Conservation (phyloP, 1,140 invertebrate genomes). For the Holotrichia oblita region DNA sequence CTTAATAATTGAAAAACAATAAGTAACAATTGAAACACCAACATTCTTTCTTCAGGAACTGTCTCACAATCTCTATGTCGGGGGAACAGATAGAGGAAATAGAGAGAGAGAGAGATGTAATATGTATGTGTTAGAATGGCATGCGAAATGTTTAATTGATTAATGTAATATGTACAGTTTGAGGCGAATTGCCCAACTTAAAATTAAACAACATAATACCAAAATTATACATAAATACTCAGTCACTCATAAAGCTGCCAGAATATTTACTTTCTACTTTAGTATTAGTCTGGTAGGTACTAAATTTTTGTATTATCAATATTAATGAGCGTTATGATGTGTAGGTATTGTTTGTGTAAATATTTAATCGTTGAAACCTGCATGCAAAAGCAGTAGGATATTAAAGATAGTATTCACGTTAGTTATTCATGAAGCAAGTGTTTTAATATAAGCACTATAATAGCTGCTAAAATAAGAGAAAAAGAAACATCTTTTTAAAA, state of each 20-base stretch:
- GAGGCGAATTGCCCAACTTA: not conserved
- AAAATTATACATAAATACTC: conserved; percentile 10
- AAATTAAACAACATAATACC: not conserved
- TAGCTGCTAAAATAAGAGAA: not conserved
- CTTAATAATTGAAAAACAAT: conserved; percentile 52
- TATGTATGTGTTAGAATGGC: conserved; percentile 7
- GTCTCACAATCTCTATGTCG: conserved; percentile 26
- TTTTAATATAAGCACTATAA: no score
- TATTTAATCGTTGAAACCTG: not conserved
- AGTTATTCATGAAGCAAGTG: no score
- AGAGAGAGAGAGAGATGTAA: not conserved
- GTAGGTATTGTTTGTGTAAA: not conserved
- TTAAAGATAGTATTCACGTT: no score
- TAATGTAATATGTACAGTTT: conserved; percentile 4
- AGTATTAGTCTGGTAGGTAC: no score
- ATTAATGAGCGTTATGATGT: not conserved
- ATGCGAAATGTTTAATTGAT: conserved; percentile 4
- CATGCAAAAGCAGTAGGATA: not conserved
- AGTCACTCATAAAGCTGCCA: not conserved
- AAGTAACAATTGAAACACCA: conserved; percentile 60
- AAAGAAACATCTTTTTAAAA: not conserved
- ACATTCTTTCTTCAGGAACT: conserved; percentile 57
- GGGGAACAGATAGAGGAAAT: not conserved
- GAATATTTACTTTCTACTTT: no score
- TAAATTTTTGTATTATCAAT: no score